Evolutionary conservation across 1,140 invertebrate species (phyloP).

Genomic region (Diuraphis noxia): DNA sequence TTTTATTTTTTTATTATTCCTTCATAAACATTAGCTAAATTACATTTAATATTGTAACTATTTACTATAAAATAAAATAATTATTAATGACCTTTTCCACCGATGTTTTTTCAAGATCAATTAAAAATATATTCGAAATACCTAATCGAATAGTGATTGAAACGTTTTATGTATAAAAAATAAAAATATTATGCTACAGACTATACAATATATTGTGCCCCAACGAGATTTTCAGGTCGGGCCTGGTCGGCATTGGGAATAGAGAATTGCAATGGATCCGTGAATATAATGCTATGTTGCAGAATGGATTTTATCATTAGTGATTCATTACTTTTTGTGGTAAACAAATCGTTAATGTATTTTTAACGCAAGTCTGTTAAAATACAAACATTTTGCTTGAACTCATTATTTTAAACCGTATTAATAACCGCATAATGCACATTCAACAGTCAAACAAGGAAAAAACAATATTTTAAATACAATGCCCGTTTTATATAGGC

Average conservation of each 20-base stretch:
- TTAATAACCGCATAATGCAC: background rate
- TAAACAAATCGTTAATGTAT: background rate
- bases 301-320: background rate
- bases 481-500: background rate
- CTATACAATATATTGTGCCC: background rate
- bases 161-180: too few species aligned
- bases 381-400: background rate
- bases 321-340: background rate
- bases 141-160: background rate
- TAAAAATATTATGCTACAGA: background rate
- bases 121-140: background rate
- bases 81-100: too few species aligned
- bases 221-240: background rate
- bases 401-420: background rate
- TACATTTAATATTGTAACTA: too few species aligned
- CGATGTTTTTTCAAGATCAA: background rate
- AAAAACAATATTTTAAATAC: background rate
- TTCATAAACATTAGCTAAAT: too few species aligned
- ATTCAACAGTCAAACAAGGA: background rate
- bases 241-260: background rate
- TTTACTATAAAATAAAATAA: too few species aligned
- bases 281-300: background rate
- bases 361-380: background rate
- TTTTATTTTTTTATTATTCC: too few species aligned
- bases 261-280: background rate